These are phyloP conservation scores for Eurytoma adleriae DNA, from an alignment of 2,888 invertebrate genomes.

Conservation along the genomic window DNA sequence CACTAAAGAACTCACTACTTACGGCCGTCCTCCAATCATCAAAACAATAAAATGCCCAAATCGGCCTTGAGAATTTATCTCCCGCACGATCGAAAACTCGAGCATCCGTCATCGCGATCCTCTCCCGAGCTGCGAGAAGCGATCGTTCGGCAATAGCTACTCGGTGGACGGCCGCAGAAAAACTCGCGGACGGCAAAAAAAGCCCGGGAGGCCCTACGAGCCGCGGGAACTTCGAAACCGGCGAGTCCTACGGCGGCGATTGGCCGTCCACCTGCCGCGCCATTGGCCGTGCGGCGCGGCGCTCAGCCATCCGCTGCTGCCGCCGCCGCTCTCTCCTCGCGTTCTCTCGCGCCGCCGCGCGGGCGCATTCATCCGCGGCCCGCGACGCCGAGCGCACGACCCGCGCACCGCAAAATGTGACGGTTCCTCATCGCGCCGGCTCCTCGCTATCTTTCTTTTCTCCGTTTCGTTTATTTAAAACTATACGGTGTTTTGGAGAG, in stretches of 20 bases:
- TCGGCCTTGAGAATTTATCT: too few relatives aligned
- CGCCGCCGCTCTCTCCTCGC: background rate
- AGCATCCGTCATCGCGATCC: too few relatives aligned
- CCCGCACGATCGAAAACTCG: too few relatives aligned
- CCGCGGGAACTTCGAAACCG: conserved; percentile 42
- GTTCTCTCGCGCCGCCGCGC: conserved; percentile 7
- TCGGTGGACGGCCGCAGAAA: too few relatives aligned
- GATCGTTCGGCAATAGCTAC: too few relatives aligned
- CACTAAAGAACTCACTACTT: too few relatives aligned
- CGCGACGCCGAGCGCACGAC: conserved; percentile 48
- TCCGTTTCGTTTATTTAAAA: too few relatives aligned
- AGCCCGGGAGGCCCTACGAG: background rate
- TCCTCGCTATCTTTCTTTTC: background rate
- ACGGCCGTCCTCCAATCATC: too few relatives aligned
- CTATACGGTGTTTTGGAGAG: too few relatives aligned
- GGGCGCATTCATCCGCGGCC: conserved; percentile 51
- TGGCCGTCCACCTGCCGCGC: conserved; percentile 36
- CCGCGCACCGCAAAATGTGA: conserved; percentile 32
- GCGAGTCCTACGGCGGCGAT: background rate
- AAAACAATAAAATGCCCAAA: too few relatives aligned
- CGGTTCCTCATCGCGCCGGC: background rate
- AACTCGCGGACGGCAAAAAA: background rate
- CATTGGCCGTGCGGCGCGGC: conserved; percentile 27
- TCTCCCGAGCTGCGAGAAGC: too few relatives aligned
- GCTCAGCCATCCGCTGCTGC: background rate